Evolutionary conservation across 2,888 invertebrate species (phyloP).

Genomic region (Nemotelus nigrinus): DNA sequence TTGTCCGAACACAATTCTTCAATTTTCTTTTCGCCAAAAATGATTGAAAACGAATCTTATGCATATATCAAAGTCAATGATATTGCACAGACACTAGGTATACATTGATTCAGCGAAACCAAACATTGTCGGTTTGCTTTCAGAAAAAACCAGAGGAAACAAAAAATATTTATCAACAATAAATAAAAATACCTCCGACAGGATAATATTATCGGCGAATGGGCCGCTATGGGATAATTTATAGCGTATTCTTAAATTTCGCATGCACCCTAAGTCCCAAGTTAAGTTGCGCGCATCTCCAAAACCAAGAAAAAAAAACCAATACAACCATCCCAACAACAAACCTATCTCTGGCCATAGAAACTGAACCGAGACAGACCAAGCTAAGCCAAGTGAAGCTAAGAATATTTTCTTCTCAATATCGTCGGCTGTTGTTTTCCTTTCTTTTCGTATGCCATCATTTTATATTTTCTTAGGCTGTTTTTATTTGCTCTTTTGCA

Average conservation of each 20-base stretch:
- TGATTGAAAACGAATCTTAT: too few relatives aligned
- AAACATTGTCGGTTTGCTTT: not conserved
- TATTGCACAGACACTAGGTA: too few relatives aligned
- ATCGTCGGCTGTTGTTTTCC: too few relatives aligned
- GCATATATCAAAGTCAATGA: too few relatives aligned
- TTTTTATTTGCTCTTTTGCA: conserved; percentile 1
- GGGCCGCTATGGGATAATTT: conserved; percentile 49
- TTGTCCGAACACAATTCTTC: too few relatives aligned
- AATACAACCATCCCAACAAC: too few relatives aligned
- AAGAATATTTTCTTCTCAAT: conserved; percentile 28
- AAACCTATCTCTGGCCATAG: not conserved
- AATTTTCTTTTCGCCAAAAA: too few relatives aligned
- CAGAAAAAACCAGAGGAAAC: not conserved
- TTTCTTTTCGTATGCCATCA: conserved; percentile 22
- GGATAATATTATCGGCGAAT: conserved; percentile 48
- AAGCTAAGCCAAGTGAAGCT: not conserved
- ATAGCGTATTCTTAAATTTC: conserved; percentile 49
- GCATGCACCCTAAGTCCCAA: conserved; percentile 39
- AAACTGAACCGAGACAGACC: not conserved
- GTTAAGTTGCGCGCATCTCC: not conserved
- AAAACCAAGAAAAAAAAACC: not conserved
- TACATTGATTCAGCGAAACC: too few relatives aligned
- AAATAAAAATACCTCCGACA: conserved; percentile 48
- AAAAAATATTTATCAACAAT: conserved; percentile 26
- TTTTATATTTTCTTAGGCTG: conserved; percentile 3